Evolutionary conservation across 2,797 vertebrate genomes (phyloP).

Genomic region (Phoebastria nigripes): DNA sequence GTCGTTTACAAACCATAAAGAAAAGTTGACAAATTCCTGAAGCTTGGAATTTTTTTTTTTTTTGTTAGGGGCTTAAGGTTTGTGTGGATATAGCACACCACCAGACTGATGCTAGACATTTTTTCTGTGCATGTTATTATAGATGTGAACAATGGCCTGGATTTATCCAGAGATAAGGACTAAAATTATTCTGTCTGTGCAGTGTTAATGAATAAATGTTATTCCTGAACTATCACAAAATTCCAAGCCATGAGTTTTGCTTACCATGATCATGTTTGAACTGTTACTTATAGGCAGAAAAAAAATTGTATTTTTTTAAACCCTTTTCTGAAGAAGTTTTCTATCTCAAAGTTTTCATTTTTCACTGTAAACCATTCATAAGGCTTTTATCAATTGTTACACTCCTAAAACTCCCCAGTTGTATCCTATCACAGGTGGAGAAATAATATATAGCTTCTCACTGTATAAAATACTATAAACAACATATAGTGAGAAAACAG

Average conservation of each 20-base stretch:
- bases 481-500: neutral
- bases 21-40: slow-evolving; percentile 40
- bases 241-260: neutral
- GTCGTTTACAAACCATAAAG: neutral
- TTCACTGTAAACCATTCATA: neutral
- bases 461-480: neutral
- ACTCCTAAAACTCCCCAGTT: neutral
- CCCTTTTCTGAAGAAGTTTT: neutral
- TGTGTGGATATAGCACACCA: neutral
- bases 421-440: neutral
- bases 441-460: neutral
- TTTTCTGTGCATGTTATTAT: neutral
- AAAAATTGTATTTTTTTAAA: neutral
- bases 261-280: neutral
- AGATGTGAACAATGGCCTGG: neutral
- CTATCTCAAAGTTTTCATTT: neutral
- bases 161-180: neutral
- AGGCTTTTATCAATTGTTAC: neutral
- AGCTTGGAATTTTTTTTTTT: neutral
- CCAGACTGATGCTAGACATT: neutral
- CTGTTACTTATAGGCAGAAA: neutral
- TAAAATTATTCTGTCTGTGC: neutral
- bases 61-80: neutral
- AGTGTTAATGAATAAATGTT: neutral
- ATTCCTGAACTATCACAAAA: neutral